Evolutionary conservation across 2,797 vertebrate genomes (phyloP), one percentile per base, ranked within the genome.

Genomic region (Argyrosomus regius): DNA sequence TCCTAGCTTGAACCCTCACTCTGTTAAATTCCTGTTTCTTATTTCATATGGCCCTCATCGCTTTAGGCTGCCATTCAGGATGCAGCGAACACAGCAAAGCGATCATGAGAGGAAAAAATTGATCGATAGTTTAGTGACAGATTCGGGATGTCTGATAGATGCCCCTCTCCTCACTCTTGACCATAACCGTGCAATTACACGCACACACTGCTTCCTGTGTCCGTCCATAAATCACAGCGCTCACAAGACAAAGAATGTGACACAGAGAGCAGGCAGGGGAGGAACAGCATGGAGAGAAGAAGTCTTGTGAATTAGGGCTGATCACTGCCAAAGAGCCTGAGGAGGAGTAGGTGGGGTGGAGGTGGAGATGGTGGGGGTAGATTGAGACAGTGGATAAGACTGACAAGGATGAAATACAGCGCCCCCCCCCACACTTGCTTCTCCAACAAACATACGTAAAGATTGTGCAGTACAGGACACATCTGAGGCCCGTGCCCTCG

Each of bases 171-270:
- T 72, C 65, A 22, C 61, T 72, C 59, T 62, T 71, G 72, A 75
- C 85, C 65, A 28, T 78, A 85, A 87, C 81, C 39, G 14, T 84
- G 78, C 83, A 88, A 80, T 88, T 85, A 90, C 84, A 72, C 84
- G 66, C 63, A 68, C 54, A 56, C 72, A 63, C 46, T 24, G 61
- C 85, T 92, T 93, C 91, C 91, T 86, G 77, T 83, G 82, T 90
- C 80, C 4, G 7, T 80, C 85, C 88, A 92, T 92, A 91, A 93
- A 93, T 92, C 88, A 87, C 57, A 13, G 63, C 22, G 7, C 86
- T 90, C 88, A 86, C 89, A 86, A 92, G 88, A 91, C 89, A 90
- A 91, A 90, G 89, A 94, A 90, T 91, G 92, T 87, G 86, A 91
- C 86, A 83, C 56, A 66, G 78, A 78, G 63, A 88, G 69, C 54